A percentile compares a stretch with the other conserved stretches of the same genome.
Conservation (phyloP, 2,113 vertebrate genomes). For the Steatornis caripensis region DNA sequence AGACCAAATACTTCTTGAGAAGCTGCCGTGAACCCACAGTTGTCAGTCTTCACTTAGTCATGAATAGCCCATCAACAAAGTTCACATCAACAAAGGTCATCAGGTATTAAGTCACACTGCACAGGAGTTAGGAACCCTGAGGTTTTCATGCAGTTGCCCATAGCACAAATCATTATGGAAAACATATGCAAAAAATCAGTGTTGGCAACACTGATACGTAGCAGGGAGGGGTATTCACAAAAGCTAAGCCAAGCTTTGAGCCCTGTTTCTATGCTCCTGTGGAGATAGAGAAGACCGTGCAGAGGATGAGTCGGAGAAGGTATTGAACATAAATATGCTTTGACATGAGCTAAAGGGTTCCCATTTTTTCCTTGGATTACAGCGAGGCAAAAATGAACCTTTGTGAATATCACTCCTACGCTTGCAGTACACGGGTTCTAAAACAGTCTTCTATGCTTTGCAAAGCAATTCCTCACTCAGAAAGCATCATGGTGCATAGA, state of each 20-base stretch:
- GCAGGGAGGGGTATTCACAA: background rate
- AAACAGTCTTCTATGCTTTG: background rate
- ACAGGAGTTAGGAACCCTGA: background rate
- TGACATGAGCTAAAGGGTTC: background rate
- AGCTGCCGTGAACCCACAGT: background rate
- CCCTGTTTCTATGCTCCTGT: background rate
- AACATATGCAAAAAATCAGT: background rate
- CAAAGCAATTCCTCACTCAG: background rate
- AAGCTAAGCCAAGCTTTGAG: background rate
- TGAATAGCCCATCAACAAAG: background rate
- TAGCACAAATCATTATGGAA: background rate
- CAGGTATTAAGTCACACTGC: background rate
- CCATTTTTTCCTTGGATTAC: background rate
- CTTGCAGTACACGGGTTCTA: background rate
- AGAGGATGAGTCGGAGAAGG: background rate
- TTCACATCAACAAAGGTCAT: background rate
- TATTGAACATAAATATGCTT: background rate
- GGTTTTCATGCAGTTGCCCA: background rate
- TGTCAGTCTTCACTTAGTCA: background rate
- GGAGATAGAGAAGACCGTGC: background rate
- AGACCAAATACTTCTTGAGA: background rate
- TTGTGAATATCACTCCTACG: background rate
- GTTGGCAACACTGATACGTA: background rate
- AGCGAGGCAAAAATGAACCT: background rate
- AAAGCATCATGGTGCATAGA: background rate